Evolutionary conservation across 2,113 vertebrate species (phyloP).

Genomic region (Lathamus discolor): DNA sequence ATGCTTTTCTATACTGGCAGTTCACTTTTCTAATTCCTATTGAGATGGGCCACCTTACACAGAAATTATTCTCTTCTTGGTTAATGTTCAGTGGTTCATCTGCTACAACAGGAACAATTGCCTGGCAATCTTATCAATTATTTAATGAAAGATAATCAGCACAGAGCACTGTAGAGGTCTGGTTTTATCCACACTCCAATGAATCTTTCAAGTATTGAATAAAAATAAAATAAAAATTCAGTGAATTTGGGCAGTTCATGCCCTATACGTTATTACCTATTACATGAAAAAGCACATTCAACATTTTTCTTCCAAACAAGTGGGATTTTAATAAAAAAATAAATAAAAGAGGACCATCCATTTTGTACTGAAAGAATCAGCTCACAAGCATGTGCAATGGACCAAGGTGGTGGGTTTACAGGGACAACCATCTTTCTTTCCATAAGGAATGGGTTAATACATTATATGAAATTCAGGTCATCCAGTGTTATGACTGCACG

Average conservation of each 20-base stretch:
- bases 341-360: no score
- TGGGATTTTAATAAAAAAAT: neutral
- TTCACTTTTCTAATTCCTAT: neutral
- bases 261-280: neutral
- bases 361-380: neutral
- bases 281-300: neutral
- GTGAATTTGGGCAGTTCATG: neutral
- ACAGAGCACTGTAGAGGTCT: neutral
- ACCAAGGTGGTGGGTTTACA: neutral
- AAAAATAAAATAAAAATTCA: neutral
- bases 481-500: neutral
- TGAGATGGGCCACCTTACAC: neutral
- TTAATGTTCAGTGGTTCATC: neutral
- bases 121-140: neutral
- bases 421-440: neutral
- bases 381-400: neutral
- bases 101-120: neutral
- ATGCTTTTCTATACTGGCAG: neutral
- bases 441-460: accelerated
- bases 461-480: neutral
- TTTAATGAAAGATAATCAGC: neutral
- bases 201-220: neutral
- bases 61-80: neutral
- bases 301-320: neutral
- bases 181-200: neutral